Evolutionary conservation across 1,140 invertebrate species (phyloP).

Genomic region (Monochamus saltuarius): DNA sequence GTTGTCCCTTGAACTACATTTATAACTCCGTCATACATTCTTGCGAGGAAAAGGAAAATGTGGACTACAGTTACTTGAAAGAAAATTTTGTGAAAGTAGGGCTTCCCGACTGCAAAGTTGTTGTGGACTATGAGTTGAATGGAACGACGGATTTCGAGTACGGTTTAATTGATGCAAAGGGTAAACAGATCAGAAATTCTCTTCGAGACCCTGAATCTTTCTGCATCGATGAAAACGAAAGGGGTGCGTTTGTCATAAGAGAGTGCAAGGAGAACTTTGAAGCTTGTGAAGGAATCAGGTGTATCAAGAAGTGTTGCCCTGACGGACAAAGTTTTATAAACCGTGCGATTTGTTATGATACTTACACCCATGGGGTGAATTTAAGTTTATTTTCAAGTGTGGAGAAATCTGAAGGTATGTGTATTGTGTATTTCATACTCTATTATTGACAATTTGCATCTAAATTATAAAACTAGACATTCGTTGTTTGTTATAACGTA

Average conservation of each 20-base stretch:
- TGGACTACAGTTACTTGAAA: conserved; percentile 15
- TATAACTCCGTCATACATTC: conserved; percentile 31
- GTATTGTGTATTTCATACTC: not conserved
- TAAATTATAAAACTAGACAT: no score
- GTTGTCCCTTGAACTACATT: conserved; percentile 33
- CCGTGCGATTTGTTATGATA: conserved; percentile 32
- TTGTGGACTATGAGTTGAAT: conserved; percentile 27
- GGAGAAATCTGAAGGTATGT: conserved; percentile 30
- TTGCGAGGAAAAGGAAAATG: conserved; percentile 21
- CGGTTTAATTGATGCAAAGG: conserved; percentile 6
- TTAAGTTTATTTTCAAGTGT: conserved; percentile 25
- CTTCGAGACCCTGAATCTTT: conserved; percentile 5
- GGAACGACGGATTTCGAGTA: conserved; percentile 14
- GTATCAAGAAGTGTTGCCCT: conserved; percentile 38
- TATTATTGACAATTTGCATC: not conserved
- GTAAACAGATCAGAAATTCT: not conserved
- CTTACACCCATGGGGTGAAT: conserved; percentile 31
- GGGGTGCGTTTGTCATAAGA: conserved; percentile 23
- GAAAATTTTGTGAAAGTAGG: conserved; percentile 33
- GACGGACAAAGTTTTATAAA: conserved; percentile 41
- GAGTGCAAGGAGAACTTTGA: conserved; percentile 27
- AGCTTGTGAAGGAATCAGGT: conserved; percentile 28
- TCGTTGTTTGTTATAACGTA: no score
- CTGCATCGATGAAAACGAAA: conserved; percentile 30
- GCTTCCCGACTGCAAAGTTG: conserved; percentile 29